Evolutionary conservation across 2,888 invertebrate species (phyloP), one percentile per base, ranked within the genome.

Genomic region (Opisthograptis luteolata): DNA sequence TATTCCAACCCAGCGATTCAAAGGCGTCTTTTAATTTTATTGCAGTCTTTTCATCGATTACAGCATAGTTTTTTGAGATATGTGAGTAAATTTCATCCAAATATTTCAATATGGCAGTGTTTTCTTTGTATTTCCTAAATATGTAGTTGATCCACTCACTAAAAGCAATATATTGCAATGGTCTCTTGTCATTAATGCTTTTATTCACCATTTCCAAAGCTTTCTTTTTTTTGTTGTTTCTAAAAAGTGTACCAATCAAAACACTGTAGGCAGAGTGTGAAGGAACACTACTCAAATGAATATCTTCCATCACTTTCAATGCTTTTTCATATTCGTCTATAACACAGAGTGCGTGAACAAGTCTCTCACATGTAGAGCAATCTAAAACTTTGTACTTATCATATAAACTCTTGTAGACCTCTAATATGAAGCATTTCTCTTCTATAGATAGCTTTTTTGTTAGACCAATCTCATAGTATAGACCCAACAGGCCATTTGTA

Each of bases 301-400:
- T 91, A 70, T 93, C 92, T 37, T 94, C 90, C 14, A 95, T 72
- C 8, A 95, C 80, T 58, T 92, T 87, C 0, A 93, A 41, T 27
- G 92, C 91, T 48, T 93, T 92, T 60, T 89, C 87, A 95, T 95
- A 96, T 58, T 93, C 83, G 44, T 89, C 75, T 5, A 95, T 94
- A 12, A 91, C 67, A 58, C 94, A 93, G 2, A 97, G 72, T 0
- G 92, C 95, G 51, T 82, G 79, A 45, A 96, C 86, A 3, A 94
- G 76, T 68, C 82, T 81, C 66, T 94, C 94, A 63, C 92, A 92
- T 10, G 94, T 93, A 1, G 68, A 70, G 9, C 79, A 78, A 78
- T 95, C 95, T 37, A 95, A 72, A 0, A 93, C 68, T 39, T 92
- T 87, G 72, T 93, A 91, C 55, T 92, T 89, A 19, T 83, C 70